Evolutionary conservation across 2,113 vertebrate genomes (phyloP), one percentile per base, ranked within the genome.

Genomic region (Regulus satrapa): DNA sequence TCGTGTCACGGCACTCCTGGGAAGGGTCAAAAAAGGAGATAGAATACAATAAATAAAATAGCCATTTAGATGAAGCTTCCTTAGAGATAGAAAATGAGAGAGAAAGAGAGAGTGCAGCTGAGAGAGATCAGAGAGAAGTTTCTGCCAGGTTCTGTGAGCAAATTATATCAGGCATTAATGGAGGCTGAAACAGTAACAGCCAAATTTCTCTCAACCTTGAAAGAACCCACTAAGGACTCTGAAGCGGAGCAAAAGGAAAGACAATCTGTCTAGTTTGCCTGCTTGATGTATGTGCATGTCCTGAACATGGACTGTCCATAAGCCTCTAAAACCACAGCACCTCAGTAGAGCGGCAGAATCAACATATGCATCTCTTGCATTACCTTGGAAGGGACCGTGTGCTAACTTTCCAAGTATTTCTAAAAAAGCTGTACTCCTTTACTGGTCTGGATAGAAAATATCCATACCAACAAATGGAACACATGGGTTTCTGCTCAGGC

Each of bases 171-270:
- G 51, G 49, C 54, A 43, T 75, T 90, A 86, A 43, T 56, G 40
- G 43, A 89, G 85, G 92, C 67, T 75, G 52, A 92, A 96, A 25
- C 20, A 74, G 32, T 64, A 71, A 85, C 56, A 93, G 87, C 51
- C 38, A 82, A 89, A 61, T 94, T 95, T 92, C 73, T 84, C 76
- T 92, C 87, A 95, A 55, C 63, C 51, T 71, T 73, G 45, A 87
- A 61, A 95, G 92, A 95, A 82, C 55, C 54, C 84, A 88, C 67
- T 62, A 29, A 89, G 66, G 92, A 59, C 89, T 97, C 69, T 78
- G 94, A 87, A 95, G 32, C 1, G 6, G 41, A 97, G 81, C 73
- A 75, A 85, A 58, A 94, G 40, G 40, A 62, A 80, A 62, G 59
- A 62, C 73, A 94, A 64, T 77, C 68, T 96, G 77, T 66, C 94